Evolutionary conservation across 2,888 invertebrate species (phyloP).

Genomic region (Tiliacea aurago): DNA sequence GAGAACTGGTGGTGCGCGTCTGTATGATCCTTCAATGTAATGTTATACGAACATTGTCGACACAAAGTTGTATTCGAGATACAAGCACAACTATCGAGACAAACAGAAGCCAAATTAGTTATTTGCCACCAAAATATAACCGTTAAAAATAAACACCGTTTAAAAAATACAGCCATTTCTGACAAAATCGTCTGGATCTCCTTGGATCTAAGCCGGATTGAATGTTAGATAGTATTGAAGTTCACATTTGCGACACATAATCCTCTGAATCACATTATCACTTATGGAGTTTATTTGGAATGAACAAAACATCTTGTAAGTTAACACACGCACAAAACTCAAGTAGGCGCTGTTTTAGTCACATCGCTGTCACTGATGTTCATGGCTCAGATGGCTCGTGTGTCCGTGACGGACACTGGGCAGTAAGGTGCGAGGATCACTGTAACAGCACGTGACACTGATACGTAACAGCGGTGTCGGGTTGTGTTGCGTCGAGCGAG

Average conservation of each 20-base stretch:
- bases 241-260: constrained; percentile 76
- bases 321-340: constrained; percentile 80
- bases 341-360: constrained; percentile 73
- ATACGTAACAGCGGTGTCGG: constrained; percentile 55
- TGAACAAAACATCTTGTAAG: constrained; percentile 80
- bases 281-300: constrained; percentile 73
- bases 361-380: constrained; percentile 77
- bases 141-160: constrained; percentile 80
- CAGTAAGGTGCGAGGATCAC: constrained; percentile 35
- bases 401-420: constrained; percentile 52
- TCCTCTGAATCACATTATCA: constrained; percentile 76
- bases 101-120: constrained; percentile 78
- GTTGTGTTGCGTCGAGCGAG: constrained; percentile 67
- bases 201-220: constrained; percentile 81
- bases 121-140: constrained; percentile 82
- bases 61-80: constrained; percentile 75
- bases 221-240: constrained; percentile 80
- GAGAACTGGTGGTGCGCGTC: constrained; percentile 72
- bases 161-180: constrained; percentile 84
- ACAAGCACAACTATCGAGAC: constrained; percentile 79
- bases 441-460: constrained; percentile 67
- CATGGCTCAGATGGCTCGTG: constrained; percentile 51
- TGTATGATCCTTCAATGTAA: constrained; percentile 79
- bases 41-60: constrained; percentile 82
- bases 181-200: constrained; percentile 61